phyloP scores from a whole-genome alignment of 2,888 invertebrate genomes.

The Stenotaenia linearis region DNA sequence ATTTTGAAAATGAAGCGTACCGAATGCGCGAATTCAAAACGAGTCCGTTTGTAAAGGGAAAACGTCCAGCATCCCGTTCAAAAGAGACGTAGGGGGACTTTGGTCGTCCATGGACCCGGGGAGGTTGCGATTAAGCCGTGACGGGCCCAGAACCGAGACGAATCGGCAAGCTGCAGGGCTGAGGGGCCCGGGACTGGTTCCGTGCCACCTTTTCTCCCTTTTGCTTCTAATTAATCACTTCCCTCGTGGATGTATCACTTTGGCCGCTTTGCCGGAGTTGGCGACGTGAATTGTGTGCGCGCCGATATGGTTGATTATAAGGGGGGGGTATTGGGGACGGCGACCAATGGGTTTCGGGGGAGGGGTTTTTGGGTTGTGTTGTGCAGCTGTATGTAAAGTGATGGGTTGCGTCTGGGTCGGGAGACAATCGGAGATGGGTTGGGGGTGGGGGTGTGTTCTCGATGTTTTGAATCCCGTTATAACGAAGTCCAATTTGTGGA shows the following conservation, averaged over 20 bases:
- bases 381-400: not conserved
- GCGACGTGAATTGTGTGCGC: conserved; percentile 1
- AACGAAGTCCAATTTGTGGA: no score
- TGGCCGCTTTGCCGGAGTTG: not conserved
- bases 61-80: not conserved
- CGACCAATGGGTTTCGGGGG: not conserved
- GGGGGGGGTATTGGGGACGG: not conserved
- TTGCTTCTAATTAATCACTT: conserved; percentile 4
- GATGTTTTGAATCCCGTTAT: no score
- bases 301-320: not conserved
- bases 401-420: not conserved
- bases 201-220: not conserved
- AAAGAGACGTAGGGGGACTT: not conserved
- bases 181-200: not conserved
- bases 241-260: conserved; percentile 11
- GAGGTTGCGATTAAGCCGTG: not conserved
- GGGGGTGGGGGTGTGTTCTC: no score
- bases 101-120: not conserved
- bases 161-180: conserved; percentile 11
- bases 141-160: conserved; percentile 7
- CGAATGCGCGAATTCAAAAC: not conserved
- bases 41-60: not conserved
- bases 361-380: not conserved
- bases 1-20: not conserved
- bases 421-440: no score